Evolutionary conservation across 2,888 invertebrate species (phyloP).

Genomic region (Diabrotica balteata): DNA sequence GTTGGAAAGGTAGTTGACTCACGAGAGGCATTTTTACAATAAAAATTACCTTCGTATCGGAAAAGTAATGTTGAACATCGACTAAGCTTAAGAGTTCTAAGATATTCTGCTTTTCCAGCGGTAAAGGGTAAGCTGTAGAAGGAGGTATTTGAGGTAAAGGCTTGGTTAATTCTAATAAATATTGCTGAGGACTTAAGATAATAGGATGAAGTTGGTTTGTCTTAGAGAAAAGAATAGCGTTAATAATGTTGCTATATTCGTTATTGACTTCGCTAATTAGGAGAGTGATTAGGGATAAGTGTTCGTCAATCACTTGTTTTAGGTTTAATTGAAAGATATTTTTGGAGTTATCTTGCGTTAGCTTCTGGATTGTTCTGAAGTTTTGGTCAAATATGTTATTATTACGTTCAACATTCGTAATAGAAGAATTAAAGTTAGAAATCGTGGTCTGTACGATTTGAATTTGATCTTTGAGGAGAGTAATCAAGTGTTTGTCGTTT

Average conservation of each 20-base stretch:
- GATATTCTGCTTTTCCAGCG: constrained; percentile 22
- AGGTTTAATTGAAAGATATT: constrained; percentile 29
- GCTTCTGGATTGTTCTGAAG: constrained; percentile 18
- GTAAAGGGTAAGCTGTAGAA: constrained; percentile 25
- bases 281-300: constrained; percentile 31
- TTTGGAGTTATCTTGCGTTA: constrained; percentile 9
- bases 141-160: constrained; percentile 25
- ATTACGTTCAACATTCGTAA: constrained; percentile 32
- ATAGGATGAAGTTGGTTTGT: constrained; percentile 33
- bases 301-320: constrained; percentile 35
- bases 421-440: constrained; percentile 33
- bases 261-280: constrained; percentile 29
- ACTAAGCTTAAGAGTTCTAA: constrained; percentile 17
- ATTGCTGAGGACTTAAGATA: constrained; percentile 34
- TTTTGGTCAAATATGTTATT: constrained; percentile 26
- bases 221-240: constrained; percentile 29
- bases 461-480: constrained; percentile 31
- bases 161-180: constrained; percentile 26
- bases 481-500: constrained; percentile 27
- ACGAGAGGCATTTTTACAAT: constrained; percentile 26
- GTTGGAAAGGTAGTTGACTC: constrained; percentile 17
- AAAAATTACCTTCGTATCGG: constrained; percentile 29
- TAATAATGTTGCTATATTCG: constrained; percentile 26
- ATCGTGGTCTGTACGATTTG: constrained; percentile 34
- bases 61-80: constrained; percentile 23